These are phyloP conservation scores for Nesidiocoris tenuis DNA, from an alignment of 2,888 invertebrate species.

Conservation along the genomic window DNA sequence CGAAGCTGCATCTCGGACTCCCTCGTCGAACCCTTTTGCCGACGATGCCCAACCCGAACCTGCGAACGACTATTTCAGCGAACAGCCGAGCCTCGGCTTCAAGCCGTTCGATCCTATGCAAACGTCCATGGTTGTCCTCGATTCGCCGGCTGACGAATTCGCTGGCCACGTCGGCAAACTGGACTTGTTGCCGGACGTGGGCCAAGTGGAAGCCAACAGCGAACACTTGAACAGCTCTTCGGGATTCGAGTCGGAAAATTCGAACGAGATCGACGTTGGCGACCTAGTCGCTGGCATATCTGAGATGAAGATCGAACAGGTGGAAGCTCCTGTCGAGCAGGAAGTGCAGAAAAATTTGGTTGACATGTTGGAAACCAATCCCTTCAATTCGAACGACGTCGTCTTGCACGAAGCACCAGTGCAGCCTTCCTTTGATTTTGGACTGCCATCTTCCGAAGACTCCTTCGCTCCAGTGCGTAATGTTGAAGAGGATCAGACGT, in stretches of 20 bases:
- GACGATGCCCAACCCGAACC: constrained; percentile 25
- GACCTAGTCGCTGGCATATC: constrained; percentile 35
- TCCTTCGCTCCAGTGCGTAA: neutral
- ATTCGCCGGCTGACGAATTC: constrained; percentile 18
- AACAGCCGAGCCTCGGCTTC: constrained; percentile 2
- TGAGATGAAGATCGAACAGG: constrained; percentile 9
- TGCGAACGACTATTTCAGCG: constrained; percentile 40
- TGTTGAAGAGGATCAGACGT: neutral
- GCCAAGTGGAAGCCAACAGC: neutral
- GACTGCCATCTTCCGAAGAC: neutral
- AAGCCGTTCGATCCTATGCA: constrained; percentile 35
- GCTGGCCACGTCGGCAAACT: constrained; percentile 4
- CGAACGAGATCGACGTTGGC: constrained; percentile 36
- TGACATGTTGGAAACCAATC: constrained; percentile 1
- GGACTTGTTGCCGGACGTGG: constrained; percentile 14
- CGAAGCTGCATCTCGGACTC: neutral
- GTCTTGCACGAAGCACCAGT: neutral
- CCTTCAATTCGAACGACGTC: constrained; percentile 1
- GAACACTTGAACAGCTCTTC: constrained; percentile 37
- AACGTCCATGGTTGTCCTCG: constrained; percentile 23
- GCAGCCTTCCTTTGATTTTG: neutral
- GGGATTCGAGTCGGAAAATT: constrained; percentile 45
- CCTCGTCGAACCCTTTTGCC: constrained; percentile 38
- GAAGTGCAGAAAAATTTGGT: neutral
- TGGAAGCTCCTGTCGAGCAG: neutral